Conservation (phyloP, 2,797 vertebrate genomes). For the Cottoperca gobio region DNA sequence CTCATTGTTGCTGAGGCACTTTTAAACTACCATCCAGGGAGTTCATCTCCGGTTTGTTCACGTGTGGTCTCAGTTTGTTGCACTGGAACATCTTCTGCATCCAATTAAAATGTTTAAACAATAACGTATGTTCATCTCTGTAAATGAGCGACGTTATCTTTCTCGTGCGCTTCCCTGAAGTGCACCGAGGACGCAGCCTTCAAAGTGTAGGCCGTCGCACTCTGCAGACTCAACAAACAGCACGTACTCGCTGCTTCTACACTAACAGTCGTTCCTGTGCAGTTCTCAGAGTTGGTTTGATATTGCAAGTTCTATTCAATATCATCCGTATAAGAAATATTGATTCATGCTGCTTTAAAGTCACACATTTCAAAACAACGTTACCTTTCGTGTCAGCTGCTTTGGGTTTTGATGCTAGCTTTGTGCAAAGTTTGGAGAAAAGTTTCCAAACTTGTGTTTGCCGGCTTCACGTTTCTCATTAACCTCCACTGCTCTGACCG, state of each 20-base stretch:
- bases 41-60: neutral
- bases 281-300: too few relatives aligned
- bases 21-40: neutral
- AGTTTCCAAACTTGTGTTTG: neutral
- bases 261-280: too few relatives aligned
- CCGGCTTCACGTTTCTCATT: neutral
- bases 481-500: neutral
- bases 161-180: neutral
- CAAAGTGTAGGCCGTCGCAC: neutral
- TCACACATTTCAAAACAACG: too few relatives aligned
- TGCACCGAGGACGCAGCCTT: neutral
- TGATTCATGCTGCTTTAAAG: neutral
- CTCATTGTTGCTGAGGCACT: neutral
- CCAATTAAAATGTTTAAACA: too few relatives aligned
- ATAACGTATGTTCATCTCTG: too few relatives aligned
- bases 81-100: neutral
- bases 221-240: too few relatives aligned
- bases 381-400: too few relatives aligned
- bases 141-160: neutral
- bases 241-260: too few relatives aligned
- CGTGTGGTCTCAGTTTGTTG: neutral
- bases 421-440: slow-evolving; percentile 1
- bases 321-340: too few relatives aligned
- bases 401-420: neutral
- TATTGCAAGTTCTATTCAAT: too few relatives aligned